Percentiles rank a stretch among this genome's conserved stretches.
Conservation (phyloP, 2,113 vertebrate genomes). For the Forbesichthys papilliferus region DNA sequence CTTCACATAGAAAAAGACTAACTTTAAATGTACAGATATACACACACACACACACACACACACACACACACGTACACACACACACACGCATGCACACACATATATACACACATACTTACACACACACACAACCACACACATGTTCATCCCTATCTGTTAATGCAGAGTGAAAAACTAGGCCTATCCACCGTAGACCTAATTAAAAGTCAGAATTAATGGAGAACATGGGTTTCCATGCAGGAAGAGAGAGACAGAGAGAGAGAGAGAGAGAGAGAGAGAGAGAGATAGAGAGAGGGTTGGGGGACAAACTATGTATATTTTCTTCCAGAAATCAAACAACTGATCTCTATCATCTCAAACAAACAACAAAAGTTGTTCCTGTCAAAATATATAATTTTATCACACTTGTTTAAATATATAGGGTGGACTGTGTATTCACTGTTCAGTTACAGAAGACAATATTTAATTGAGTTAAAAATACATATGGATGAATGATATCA, state of each 20-base stretch:
- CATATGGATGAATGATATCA: no score
- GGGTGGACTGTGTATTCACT: slow-evolving; percentile 21
- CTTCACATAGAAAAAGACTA: slow-evolving; percentile 57
- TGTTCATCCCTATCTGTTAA: slow-evolving; percentile 63
- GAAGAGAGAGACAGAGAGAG: slow-evolving; percentile 53
- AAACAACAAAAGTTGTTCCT: slow-evolving; percentile 51
- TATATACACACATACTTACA: not conserved
- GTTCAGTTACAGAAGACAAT: no score
- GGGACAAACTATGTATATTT: slow-evolving; percentile 57
- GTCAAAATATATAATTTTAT: no score
- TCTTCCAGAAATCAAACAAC: slow-evolving; percentile 76
- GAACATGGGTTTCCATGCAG: slow-evolving; percentile 63
- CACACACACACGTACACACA: not conserved
- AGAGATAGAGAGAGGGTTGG: slow-evolving; percentile 31
- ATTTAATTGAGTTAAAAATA: no score
- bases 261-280: slow-evolving; percentile 59
- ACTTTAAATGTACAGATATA: slow-evolving; percentile 79
- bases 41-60: slow-evolving; percentile 10
- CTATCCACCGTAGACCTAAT: slow-evolving; percentile 81
- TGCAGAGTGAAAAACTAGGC: slow-evolving; percentile 78
- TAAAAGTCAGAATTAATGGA: slow-evolving; percentile 81
- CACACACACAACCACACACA: slow-evolving; percentile 25
- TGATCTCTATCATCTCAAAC: slow-evolving; percentile 59
- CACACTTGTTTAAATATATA: slow-evolving; percentile 19
- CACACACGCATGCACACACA: not conserved